Evolutionary conservation across 1,140 invertebrate genomes (phyloP).

Genomic region (Sweltsa coloradensis): DNA sequence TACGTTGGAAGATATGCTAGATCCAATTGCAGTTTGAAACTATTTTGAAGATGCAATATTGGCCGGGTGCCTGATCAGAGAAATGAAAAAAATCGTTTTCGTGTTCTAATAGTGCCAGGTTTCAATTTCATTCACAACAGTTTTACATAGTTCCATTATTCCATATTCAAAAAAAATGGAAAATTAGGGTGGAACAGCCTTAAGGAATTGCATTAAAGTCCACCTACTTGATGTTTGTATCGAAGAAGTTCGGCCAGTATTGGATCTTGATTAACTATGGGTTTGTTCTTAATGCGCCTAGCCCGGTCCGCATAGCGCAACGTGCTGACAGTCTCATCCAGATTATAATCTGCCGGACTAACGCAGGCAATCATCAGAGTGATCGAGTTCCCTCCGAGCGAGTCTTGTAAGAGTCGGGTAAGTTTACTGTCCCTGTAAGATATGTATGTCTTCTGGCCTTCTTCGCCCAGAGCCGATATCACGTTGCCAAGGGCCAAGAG

Average conservation of each 20-base stretch:
- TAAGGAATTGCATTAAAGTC: too few species aligned
- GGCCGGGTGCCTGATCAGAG: too few species aligned
- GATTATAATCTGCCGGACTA: constrained; percentile 78
- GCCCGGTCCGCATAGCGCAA: constrained; percentile 84
- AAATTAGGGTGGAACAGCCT: too few species aligned
- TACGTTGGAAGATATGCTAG: too few species aligned
- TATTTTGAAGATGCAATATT: too few species aligned
- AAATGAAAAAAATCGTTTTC: too few species aligned
- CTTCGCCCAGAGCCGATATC: constrained; percentile 73
- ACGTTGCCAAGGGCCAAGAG: constrained; percentile 85
- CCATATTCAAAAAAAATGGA: too few species aligned
- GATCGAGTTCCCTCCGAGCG: constrained; percentile 81
- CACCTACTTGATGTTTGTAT: constrained; percentile 23
- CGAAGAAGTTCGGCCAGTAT: constrained; percentile 51
- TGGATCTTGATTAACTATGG: constrained; percentile 79
- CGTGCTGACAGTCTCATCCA: constrained; percentile 82
- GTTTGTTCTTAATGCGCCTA: constrained; percentile 84
- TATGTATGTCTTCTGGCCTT: constrained; percentile 53
- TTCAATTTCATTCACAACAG: too few species aligned
- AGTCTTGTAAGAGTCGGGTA: constrained; percentile 83
- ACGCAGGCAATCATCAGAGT: constrained; percentile 92
- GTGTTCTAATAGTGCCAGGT: too few species aligned
- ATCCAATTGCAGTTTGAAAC: too few species aligned
- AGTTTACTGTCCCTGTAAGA: constrained; percentile 86
- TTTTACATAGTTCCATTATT: too few species aligned